Conservation (phyloP, 2,888 invertebrate genomes). For the Odontocolon sp. region DNA sequence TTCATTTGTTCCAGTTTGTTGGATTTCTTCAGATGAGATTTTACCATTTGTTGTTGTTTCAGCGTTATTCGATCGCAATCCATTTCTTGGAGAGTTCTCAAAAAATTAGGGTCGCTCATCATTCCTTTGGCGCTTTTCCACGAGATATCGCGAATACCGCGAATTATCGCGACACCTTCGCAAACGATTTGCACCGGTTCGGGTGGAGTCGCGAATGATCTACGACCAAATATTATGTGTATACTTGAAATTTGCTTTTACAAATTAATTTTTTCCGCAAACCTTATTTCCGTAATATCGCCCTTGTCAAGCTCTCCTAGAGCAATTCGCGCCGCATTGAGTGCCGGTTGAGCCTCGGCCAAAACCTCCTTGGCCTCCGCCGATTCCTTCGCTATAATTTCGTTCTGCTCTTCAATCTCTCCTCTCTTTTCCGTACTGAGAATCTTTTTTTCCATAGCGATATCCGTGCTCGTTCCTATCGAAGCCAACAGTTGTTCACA, state of each 20-base stretch:
- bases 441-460: slow-evolving; percentile 89
- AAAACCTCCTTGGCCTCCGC: slow-evolving; percentile 91
- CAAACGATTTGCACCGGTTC: slow-evolving; percentile 94
- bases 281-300: slow-evolving; percentile 94
- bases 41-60: slow-evolving; percentile 87
- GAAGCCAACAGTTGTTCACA: slow-evolving; percentile 90
- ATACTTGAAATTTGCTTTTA: background rate
- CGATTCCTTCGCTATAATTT: slow-evolving; percentile 90
- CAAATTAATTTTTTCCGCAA: background rate
- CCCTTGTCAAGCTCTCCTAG: slow-evolving; percentile 92
- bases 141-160: slow-evolving; percentile 91
- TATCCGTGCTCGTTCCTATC: slow-evolving; percentile 87
- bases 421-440: slow-evolving; percentile 90
- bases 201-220: slow-evolving; percentile 95
- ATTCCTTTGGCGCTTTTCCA: slow-evolving; percentile 96
- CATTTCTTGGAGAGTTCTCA: slow-evolving; percentile 91
- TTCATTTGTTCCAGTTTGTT: slow-evolving; percentile 92
- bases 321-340: slow-evolving; percentile 91
- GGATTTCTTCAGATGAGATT: slow-evolving; percentile 87
- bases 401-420: slow-evolving; percentile 92
- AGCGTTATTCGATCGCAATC: slow-evolving; percentile 90
- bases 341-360: slow-evolving; percentile 91
- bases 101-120: slow-evolving; percentile 95
- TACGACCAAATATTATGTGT: slow-evolving; percentile 52
- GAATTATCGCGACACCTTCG: slow-evolving; percentile 93